Percentiles rank a stretch among this genome's conserved stretches.
These are phyloP conservation scores for Drosophila mojavensis DNA, from an alignment of 1,140 invertebrate species.

Conservation along the genomic window DNA sequence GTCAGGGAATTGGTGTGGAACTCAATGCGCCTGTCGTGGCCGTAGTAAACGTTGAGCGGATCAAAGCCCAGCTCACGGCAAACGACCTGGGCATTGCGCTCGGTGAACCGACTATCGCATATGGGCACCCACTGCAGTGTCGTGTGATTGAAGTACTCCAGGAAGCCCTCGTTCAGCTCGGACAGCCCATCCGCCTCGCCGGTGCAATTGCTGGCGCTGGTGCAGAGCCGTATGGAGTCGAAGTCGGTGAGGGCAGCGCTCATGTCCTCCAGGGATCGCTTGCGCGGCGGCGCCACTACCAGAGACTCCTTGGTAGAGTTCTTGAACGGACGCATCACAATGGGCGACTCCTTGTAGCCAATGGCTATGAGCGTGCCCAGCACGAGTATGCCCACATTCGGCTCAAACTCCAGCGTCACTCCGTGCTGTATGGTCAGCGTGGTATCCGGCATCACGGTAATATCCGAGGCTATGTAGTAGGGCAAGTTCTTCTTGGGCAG, in stretches of 20 bases:
- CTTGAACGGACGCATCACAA: conserved; percentile 91
- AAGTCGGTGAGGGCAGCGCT: conserved; percentile 78
- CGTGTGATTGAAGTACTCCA: conserved; percentile 97
- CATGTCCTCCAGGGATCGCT: conserved; percentile 83
- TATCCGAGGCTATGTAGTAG: conserved; percentile 94
- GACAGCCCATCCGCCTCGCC: conserved; percentile 84
- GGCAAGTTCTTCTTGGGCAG: conserved; percentile 89
- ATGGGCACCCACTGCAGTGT: conserved; percentile 98
- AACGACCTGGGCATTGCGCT: conserved; percentile 97
- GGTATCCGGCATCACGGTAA: conserved; percentile 97
- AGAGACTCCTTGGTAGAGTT: conserved; percentile 59
- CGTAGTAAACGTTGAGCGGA: conserved; percentile 93
- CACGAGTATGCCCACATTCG: conserved; percentile 98
- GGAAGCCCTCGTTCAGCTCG: conserved; percentile 89
- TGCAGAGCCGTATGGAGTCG: conserved; percentile 90
- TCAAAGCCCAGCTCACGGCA: conserved; percentile 97
- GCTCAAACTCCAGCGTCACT: conserved; percentile 96
- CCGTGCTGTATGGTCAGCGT: conserved; percentile 95
- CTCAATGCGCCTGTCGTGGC: conserved; percentile 91
- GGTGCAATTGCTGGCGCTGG: conserved; percentile 88
- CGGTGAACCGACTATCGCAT: conserved; percentile 97
- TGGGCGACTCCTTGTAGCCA: conserved; percentile 91
- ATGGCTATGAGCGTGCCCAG: conserved; percentile 95
- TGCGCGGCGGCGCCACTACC: conserved; percentile 72
- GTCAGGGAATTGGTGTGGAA: conserved; percentile 93